Evolutionary conservation across 2,113 vertebrate genomes (phyloP), one percentile per base, ranked within the genome.

Genomic region (Fulica atra): DNA sequence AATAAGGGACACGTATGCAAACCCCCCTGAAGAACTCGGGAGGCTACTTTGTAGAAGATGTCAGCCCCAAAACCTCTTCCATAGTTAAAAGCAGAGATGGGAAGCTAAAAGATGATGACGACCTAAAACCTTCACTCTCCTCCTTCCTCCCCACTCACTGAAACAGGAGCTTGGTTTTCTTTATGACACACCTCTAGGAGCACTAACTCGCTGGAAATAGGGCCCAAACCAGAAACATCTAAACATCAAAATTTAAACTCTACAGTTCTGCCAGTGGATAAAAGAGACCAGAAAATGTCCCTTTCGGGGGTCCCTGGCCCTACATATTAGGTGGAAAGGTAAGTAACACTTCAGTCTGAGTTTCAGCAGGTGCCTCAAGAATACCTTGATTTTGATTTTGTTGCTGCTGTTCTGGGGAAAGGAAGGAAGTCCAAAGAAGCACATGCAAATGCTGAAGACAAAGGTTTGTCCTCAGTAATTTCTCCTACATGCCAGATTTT

Each of bases 81-180:
- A 97, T 96, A 97, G 98, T 98, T 97, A 97, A 97, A 35, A 60
- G 69, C 26, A 72, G 8, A 24, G 13, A 86, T 25, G 10, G 10
- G 38, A 64, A 82, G 73, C 77, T 64, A 8, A 35, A 60, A 72
- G 66, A 74, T 35, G 19, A 1, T 53, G 60, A 64, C 31, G 44
- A 71, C 83, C 66, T 80, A 85, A 65, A 92, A 38, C 24, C 26
- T 69, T 63, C 51, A 54, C n/a, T 50, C 26, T 51, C 40, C 29
- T 69, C 18, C 60, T 71, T 82, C 79, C 48, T 66, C 28, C 26
- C 13, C 35, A 80, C 23, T 54, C 44, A 74, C n/a, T 83, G 92
- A 44, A 88, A 71, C 2, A 89, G 56, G 44, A 91, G 35, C 36
- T 76, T 63, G 26, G 28, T 59, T 31, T 53, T 81, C 68, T 90